Percentiles rank a stretch among this genome's conserved stretches.
phyloP scores from a whole-genome alignment of 2,113 vertebrate species.

The Dissostichus mawsoni region DNA sequence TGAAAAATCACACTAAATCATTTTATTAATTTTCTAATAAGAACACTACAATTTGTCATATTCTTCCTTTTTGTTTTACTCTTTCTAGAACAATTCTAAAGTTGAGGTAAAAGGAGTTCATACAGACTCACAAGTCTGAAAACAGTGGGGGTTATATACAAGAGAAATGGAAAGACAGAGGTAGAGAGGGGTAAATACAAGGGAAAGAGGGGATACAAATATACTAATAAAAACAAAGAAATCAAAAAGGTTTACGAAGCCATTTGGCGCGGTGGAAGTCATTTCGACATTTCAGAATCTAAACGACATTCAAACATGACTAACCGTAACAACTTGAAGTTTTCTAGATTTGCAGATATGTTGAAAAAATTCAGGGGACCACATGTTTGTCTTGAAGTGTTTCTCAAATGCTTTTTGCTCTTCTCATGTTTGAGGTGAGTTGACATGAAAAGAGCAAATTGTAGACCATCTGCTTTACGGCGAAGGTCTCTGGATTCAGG shows the following conservation, averaged over 20 bases:
- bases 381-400: background rate
- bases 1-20: slow-evolving; percentile 86
- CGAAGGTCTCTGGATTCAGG: background rate
- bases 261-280: slow-evolving; percentile 77
- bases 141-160: slow-evolving; percentile 88
- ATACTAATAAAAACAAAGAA: slow-evolving; percentile 77
- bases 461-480: background rate
- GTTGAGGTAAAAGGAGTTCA: slow-evolving; percentile 90
- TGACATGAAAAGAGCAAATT: background rate
- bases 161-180: slow-evolving; percentile 86
- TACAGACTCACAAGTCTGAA: slow-evolving; percentile 87
- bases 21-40: slow-evolving; percentile 89
- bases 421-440: background rate
- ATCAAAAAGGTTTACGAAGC: slow-evolving; percentile 61
- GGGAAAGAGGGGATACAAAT: slow-evolving; percentile 82
- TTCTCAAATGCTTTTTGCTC: background rate
- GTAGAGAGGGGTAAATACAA: slow-evolving; percentile 86
- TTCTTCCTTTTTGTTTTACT: slow-evolving; percentile 84
- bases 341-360: background rate
- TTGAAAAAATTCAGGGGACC: background rate
- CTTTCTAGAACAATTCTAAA: slow-evolving; percentile 90
- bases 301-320: slow-evolving; percentile 24
- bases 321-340: background rate
- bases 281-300: slow-evolving; percentile 38
- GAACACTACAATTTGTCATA: slow-evolving; percentile 90